phyloP scores from a whole-genome alignment of 2,888 invertebrate species.

The Xestia rhomboidea region DNA sequence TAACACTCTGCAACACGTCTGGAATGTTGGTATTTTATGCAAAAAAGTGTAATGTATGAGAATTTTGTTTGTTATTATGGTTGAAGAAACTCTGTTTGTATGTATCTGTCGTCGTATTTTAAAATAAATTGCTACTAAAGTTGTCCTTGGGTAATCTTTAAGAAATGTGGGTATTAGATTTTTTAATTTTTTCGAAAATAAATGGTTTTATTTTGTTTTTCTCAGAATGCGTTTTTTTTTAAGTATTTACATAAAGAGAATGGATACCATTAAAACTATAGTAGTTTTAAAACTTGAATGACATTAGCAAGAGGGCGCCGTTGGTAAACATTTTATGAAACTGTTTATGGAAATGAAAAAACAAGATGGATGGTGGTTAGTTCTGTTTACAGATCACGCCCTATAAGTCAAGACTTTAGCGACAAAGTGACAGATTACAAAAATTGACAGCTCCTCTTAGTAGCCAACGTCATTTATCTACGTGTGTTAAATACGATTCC shows the following conservation, averaged over 20 bases:
- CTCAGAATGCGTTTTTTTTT: neutral
- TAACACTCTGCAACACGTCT: conserved; percentile 22
- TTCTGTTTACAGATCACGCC: neutral
- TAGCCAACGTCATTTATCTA: neutral
- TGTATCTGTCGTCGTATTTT: conserved; percentile 18
- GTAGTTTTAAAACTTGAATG: neutral
- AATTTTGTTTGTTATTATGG: conserved; percentile 29
- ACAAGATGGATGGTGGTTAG: neutral
- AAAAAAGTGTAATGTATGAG: conserved; percentile 26
- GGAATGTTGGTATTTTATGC: conserved; percentile 28
- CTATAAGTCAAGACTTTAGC: neutral
- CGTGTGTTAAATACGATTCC: no score
- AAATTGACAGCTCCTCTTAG: neutral
- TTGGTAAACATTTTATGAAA: neutral
- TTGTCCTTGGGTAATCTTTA: conserved; percentile 4
- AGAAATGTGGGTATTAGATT: neutral
- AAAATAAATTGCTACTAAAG: conserved; percentile 4
- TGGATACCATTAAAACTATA: neutral
- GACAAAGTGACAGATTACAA: neutral
- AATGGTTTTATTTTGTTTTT: neutral
- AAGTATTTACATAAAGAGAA: neutral
- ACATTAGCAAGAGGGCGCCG: neutral
- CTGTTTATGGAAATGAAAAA: neutral
- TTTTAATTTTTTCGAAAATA: conserved; percentile 1
- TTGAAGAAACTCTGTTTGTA: conserved; percentile 15